These are phyloP conservation scores for Orycteropus afer DNA, from an alignment of 2,113 vertebrate genomes.

Conservation along the genomic window DNA sequence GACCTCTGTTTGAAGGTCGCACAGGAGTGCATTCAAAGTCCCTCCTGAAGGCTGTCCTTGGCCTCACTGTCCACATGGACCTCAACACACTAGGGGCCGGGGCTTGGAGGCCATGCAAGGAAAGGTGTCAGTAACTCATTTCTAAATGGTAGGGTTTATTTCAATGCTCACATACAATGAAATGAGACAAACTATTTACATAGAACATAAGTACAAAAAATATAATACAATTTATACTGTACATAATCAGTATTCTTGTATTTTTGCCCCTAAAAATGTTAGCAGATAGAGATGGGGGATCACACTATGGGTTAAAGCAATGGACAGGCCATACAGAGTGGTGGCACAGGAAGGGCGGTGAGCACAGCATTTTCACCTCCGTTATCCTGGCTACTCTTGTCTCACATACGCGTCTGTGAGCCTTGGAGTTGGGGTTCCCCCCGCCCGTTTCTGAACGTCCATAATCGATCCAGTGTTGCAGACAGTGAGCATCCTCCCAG, in stretches of 20 bases:
- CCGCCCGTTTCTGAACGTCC: rapidly evolving
- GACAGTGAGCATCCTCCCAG: not conserved
- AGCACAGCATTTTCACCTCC: not conserved
- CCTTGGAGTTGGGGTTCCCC: not conserved
- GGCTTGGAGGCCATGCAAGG: not conserved
- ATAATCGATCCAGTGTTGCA: not conserved
- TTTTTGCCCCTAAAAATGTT: not conserved
- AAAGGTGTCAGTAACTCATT: not conserved
- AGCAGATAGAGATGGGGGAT: not conserved
- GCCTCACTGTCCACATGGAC: not conserved
- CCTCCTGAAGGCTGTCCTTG: too few relatives aligned
- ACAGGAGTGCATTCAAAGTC: too few relatives aligned
- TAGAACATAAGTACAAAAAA: slow-evolving; percentile 77
- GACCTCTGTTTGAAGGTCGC: not conserved
- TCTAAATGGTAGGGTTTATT: slow-evolving; percentile 76
- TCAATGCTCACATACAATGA: slow-evolving; percentile 66
- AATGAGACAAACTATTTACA: slow-evolving; percentile 77
- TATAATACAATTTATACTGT: slow-evolving; percentile 79
- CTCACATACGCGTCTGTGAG: not conserved
- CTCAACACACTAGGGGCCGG: not conserved
- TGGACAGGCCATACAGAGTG: not conserved
- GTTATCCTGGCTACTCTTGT: not conserved
- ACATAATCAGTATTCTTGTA: slow-evolving; percentile 41
- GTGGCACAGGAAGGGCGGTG: not conserved
- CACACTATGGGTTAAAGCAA: too few relatives aligned